Evolutionary conservation across 2,113 vertebrate genomes (phyloP).

Genomic region (Tamias sibiricus): DNA sequence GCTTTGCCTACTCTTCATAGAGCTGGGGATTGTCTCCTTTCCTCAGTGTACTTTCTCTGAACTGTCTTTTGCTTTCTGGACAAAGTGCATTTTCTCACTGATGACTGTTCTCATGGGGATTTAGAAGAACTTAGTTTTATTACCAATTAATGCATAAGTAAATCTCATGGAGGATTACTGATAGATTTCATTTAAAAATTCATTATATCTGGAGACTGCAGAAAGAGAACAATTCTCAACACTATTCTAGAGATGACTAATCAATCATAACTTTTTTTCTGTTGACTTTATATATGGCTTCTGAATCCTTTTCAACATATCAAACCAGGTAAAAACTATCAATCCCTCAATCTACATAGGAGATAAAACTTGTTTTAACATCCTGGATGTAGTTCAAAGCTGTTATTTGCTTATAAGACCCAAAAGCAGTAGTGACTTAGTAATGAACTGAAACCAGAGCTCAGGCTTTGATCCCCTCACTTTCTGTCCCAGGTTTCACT

Average conservation of each 20-base stretch:
- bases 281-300: background rate
- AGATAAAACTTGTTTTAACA: background rate
- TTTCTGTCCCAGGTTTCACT: background rate
- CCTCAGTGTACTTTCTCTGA: background rate
- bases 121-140: slow-evolving; percentile 7
- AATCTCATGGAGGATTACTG: background rate
- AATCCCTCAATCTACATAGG: background rate
- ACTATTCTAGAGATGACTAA: background rate
- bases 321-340: background rate
- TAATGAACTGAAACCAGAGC: background rate
- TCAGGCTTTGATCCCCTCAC: background rate
- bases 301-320: slow-evolving; percentile 27
- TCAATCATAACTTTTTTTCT: background rate
- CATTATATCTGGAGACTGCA: background rate
- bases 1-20: background rate
- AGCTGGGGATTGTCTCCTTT: background rate
- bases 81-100: background rate
- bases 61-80: background rate
- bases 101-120: background rate
- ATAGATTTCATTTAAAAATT: background rate
- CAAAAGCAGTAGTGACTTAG: background rate
- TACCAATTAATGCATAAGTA: background rate
- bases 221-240: background rate
- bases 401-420: background rate
- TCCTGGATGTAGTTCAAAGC: background rate